Base-by-base conservation (phyloP, 2,888 invertebrate genomes). In the Napeogenes sylphis region DNA sequence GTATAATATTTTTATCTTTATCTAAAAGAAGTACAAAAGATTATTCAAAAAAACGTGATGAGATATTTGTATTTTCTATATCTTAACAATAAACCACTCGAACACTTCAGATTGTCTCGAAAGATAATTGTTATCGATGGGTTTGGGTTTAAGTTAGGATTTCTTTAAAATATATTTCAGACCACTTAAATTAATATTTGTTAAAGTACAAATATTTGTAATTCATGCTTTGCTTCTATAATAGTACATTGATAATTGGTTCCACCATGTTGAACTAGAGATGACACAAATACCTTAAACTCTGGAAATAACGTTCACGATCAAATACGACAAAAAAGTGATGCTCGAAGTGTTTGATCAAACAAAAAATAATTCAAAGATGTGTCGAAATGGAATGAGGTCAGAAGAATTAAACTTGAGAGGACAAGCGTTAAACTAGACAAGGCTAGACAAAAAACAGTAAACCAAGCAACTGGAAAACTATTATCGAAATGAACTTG, bases 401-500 rank as follows among this genome's bases (percentile, higher is more conserved):
- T 67, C 75, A 71, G 69, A 68, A 71, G 77, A 74, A 76, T 74
- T 74, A 75, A 75, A 71, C 66, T 64, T 55, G 69, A 59, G 70
- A 70, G 67, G 77, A 75, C 74, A 75, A 70, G 75, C 78, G 67
- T 77, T 73, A 72, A 73, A 70, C 61, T 61, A 59, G 57, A 65
- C 75, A 71, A 79, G 74, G 72, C 65, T 70, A 72, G 62, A 53
- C 60, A 68, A 69, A 68, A 69, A 71, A 63, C 55, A 62, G 62
- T 35, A 66, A 67, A 55, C 45, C 68, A 62, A 65, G 57, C 62
- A 42, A 68, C 46, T 67, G 68, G 65, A 68, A 62, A 69, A 65
- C 61, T 58, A 59, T 55, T 66, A 59, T 58, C 60, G 35, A 46
- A 30, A 14, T 53, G 61, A 55, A 57, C 54, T 60, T 56, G 59